Evolutionary conservation across 1,140 invertebrate genomes (phyloP), one percentile per base, ranked within the genome.

Genomic region (Leptoteleia sp.): DNA sequence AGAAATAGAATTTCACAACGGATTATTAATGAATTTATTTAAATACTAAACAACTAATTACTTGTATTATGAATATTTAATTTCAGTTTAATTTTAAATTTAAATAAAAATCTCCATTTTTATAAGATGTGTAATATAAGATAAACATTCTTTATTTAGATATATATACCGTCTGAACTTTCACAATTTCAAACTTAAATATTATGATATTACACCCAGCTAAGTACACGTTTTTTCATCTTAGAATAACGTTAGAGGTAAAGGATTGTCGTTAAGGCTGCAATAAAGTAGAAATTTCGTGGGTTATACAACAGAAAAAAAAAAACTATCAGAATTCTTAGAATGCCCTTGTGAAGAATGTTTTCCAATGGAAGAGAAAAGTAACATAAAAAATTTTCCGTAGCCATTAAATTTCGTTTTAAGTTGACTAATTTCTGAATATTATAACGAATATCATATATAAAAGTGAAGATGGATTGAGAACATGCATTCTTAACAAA

Each of bases 231-330:
- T 42, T 42, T 57, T 29, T 57, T 12, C n/a, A 13, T 17, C n/a
- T 13, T 17, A 64, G 7, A 40, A 40, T 33, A 40, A 43, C 25
- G n/a, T n/a, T 19, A 25, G 6, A 59, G 31, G 43, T 31, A 50
- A 70, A 70, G 43, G 54, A 59, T 70, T 71, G 12, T 42, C n/a
- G 6, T 12, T n/a, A 2, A 47, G 15, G 9, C 25, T 12, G 54
- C 38, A 52, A 38, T 61, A 61, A 61, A 71, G 16, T 52, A 71
- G 52, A 61, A 71, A 71, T 71, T 61, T 25, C 5, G 29, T 37
- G 37, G n/a, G 31, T 71, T 52, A 50, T 57, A 42, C 19, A 42
- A 45, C 22, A 35, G 8, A 42, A 54, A 62, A 59, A 35, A 9
- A 42, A 54, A 62, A 59, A 35, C 3, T 15, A 17, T 35, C n/a